A percentile compares a stretch with the other conserved stretches of the same genome.
These are phyloP conservation scores for Poliocrania exsul DNA, from an alignment of 2,797 vertebrate species.

Conservation along the genomic window DNA sequence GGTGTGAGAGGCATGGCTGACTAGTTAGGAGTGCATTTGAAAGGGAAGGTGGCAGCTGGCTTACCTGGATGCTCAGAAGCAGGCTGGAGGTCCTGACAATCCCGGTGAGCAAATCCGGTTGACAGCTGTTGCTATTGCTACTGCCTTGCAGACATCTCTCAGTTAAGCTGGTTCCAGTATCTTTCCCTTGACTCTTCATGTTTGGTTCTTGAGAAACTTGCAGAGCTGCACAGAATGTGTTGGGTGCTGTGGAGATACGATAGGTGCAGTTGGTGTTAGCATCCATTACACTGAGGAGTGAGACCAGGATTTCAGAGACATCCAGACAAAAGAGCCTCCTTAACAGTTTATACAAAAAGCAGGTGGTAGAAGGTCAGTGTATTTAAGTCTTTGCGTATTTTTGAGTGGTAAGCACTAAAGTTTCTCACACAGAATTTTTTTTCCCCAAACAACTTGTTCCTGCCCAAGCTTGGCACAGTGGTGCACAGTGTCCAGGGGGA, in stretches of 20 bases:
- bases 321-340: not conserved
- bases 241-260: accelerated
- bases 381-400: not conserved
- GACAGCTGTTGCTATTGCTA: not conserved
- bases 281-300: not conserved
- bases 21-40: not conserved
- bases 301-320: not conserved
- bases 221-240: not conserved
- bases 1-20: not conserved
- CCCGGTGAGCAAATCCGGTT: not conserved
- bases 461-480: not conserved
- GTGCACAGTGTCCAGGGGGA: not conserved
- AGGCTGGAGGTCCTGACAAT: not conserved
- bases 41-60: conserved; percentile 6
- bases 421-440: not conserved
- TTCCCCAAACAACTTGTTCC: not conserved
- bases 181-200: not conserved
- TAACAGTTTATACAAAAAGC: not conserved
- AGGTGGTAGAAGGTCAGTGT: not conserved
- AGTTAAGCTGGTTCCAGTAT: not conserved
- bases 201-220: not conserved
- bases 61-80: conserved; percentile 30
- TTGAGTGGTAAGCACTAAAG: not conserved
- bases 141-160: not conserved
- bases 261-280: not conserved